Evolutionary conservation across 2,888 invertebrate species (phyloP).

Genomic region (Metopia argyrocephala): DNA sequence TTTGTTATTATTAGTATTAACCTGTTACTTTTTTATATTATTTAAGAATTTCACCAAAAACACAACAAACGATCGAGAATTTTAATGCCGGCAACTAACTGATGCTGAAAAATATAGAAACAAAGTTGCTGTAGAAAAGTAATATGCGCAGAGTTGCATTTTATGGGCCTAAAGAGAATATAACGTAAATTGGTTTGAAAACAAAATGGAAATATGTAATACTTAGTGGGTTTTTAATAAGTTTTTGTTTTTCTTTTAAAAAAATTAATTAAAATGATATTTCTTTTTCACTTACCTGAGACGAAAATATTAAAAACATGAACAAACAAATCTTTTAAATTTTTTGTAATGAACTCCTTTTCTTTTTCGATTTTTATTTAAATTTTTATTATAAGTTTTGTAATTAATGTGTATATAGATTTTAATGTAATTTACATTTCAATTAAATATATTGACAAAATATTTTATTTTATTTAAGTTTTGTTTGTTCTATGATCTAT

Average conservation of each 20-base stretch:
- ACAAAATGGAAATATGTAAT: not conserved
- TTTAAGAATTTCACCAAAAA: too few relatives aligned
- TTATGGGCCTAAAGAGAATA: not conserved
- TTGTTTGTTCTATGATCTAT: not conserved
- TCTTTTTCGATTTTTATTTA: constrained; percentile 31
- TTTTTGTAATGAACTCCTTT: constrained; percentile 42
- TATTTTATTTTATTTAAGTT: constrained; percentile 12
- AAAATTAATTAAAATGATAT: too few relatives aligned
- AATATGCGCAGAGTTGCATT: not conserved
- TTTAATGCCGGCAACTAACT: not conserved
- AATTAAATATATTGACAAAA: constrained; percentile 49
- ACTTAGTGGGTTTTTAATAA: not conserved
- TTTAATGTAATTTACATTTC: constrained; percentile 34
- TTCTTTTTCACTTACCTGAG: too few relatives aligned
- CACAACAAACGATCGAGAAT: not conserved
- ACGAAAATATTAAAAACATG: not conserved
- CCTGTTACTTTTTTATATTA: too few relatives aligned
- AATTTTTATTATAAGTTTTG: constrained; percentile 39
- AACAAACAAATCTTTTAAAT: not conserved
- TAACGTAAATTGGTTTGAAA: not conserved
- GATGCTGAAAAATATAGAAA: not conserved
- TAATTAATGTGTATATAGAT: constrained; percentile 34
- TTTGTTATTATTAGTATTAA: too few relatives aligned
- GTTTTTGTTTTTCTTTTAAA: too few relatives aligned
- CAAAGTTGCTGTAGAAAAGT: not conserved